Base-by-base conservation (phyloP, 1,140 invertebrate genomes). In the Drosophila novamexicana region DNA sequence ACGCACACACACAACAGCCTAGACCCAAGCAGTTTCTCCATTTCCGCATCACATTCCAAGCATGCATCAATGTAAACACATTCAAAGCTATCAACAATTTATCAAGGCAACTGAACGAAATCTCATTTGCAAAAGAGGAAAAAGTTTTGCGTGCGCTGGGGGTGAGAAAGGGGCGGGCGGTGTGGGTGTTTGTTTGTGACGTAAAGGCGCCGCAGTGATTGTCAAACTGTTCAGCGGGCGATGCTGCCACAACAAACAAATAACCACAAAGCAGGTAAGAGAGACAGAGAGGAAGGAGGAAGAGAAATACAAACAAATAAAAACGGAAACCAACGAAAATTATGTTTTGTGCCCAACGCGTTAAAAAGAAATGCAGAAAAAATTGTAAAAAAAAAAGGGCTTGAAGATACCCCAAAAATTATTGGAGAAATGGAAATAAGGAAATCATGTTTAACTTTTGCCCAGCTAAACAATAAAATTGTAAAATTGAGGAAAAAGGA, bases 11-110 rank as follows among this genome's bases (percentile, higher is more conserved):
- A 57, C 42, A 45, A n/a, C 34, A 29, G 37, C 32, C 36, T 49
- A 49, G 44, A 59, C 59, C 22, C 40, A 40, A 49, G 36, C 14
- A 44, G 49, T 59, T 44, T 47, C 40, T 61, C 67, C 39, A 73
- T 73, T 73, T 73, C 64, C 64, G 56, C 42, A 52, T 29, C 59
- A 45, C 67, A 75, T 75, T 75, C 67, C 73, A 58, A 29, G 67
- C 68, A 52, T 40, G 56, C 75, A 70, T 70, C 81, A 83, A 70
- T 85, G 81, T 81, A 71, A 86, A 81, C 75, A 79, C 79, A 86
- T 75, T 79, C 75, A 77, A 59, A 77, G 76, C 84, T 86, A 86
- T 86, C 84, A 86, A 86, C 84, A 83, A 86, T 86, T 89, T 86
- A 86, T 86, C 84, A 86, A 83, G 71, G 79, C 73, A 83, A 83